Conservation (phyloP, 2,888 invertebrate genomes). For the Thereva nobilitata region DNA sequence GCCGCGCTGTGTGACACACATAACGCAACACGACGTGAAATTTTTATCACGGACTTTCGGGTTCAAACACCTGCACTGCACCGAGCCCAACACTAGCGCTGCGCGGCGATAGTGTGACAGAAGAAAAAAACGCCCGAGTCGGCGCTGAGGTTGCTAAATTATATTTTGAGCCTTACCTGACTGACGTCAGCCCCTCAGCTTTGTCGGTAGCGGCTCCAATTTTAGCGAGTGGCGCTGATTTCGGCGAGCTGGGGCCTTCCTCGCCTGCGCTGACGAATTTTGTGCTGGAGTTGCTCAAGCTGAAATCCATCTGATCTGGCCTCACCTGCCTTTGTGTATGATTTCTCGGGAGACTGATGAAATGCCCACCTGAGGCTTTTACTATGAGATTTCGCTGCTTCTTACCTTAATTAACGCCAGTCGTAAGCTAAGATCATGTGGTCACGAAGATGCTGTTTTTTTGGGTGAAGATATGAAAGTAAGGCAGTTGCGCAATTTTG, state of each 20-base stretch:
- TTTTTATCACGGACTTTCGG: conserved; percentile 33
- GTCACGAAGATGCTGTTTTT: no score
- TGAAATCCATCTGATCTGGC: no score
- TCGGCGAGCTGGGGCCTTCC: conserved; percentile 4
- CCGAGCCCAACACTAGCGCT: conserved; percentile 2
- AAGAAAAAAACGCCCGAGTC: conserved; percentile 12
- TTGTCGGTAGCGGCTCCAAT: background rate
- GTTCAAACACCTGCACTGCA: conserved; percentile 34
- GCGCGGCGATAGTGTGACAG: conserved; percentile 7
- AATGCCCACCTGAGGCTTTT: no score
- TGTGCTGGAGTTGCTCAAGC: background rate
- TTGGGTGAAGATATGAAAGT: no score
- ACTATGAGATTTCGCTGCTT: no score
- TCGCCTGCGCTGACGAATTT: conserved; percentile 3
- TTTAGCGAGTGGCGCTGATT: conserved; percentile 21
- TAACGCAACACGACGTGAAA: conserved; percentile 31
- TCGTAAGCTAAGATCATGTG: no score
- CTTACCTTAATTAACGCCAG: no score
- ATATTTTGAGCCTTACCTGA: background rate
- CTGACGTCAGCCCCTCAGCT: conserved; percentile 15
- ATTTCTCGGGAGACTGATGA: no score
- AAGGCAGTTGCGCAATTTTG: no score
- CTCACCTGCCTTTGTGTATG: no score
- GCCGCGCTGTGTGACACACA: conserved; percentile 23
- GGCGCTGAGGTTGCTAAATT: conserved; percentile 24